These are phyloP conservation scores for Syngnathus scovelli DNA, from an alignment of 2,113 vertebrate species.

Conservation along the genomic window DNA sequence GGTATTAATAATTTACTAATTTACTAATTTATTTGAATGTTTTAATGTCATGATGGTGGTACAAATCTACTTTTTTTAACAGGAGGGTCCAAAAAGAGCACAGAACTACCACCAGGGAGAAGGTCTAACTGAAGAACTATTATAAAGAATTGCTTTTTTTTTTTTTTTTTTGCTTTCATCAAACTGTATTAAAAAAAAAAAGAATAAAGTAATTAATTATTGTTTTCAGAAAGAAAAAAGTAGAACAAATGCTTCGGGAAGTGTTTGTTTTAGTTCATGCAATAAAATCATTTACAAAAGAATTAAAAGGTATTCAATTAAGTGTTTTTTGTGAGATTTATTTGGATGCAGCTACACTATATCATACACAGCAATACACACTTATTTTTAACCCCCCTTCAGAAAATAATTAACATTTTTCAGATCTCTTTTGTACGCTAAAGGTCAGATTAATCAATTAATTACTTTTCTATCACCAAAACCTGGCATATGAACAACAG, in stretches of 20 bases:
- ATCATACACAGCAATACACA: neutral
- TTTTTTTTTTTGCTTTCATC: constrained; percentile 6
- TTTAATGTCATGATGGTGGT: too few relatives aligned
- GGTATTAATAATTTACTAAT: too few relatives aligned
- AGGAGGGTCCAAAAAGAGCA: constrained; percentile 24
- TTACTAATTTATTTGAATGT: too few relatives aligned
- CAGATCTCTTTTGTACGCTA: too few relatives aligned
- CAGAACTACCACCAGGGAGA: constrained; percentile 22
- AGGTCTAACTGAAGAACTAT: constrained; percentile 4
- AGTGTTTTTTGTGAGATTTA: neutral
- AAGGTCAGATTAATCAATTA: too few relatives aligned
- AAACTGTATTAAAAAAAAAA: constrained; percentile 7
- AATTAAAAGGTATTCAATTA: neutral
- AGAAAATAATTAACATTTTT: too few relatives aligned
- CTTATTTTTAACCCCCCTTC: too few relatives aligned
- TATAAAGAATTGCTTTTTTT: neutral
- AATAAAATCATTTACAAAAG: neutral
- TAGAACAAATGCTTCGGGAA: neutral
- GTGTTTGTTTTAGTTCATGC: neutral
- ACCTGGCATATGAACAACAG: too few relatives aligned
- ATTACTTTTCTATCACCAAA: too few relatives aligned
- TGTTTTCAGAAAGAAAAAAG: neutral
- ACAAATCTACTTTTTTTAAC: constrained; percentile 11
- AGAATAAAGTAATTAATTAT: constrained; percentile 1
- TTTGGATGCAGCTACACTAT: neutral